Evolutionary conservation across 2,113 vertebrate genomes (phyloP), one percentile per base, ranked within the genome.

Genomic region (Pelecanoides urinatrix): DNA sequence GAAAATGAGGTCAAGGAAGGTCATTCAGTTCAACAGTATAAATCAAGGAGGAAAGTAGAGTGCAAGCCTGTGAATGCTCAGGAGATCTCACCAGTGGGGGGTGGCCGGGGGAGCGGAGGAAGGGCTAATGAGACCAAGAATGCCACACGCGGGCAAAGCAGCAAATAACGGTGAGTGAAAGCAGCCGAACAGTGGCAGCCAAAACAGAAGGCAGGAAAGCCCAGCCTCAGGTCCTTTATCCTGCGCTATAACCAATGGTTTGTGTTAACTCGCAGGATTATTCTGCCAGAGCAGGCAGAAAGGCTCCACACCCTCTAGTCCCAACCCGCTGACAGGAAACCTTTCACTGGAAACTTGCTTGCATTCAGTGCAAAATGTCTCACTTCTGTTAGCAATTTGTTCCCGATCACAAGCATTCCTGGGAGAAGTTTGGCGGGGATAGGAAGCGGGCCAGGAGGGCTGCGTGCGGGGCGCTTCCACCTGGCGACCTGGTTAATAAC

Each of bases 1-100:
- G 97, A 95, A 95, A 96, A 95, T 56, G 97, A 97, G 98, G 97
- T 94, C 70, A 56, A 49, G 92, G 97, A 97, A 98, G 97, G 98
- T 97, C 95, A 59, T 58, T 66, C 62, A 47, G 91, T 94, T 97
- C 94, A 74, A 92, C 91, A 25, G 95, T 92, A 96, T 97, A 96
- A 98, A 98, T 97, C 98, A 95, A 84, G 97, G 89, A 84, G 96
- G 94, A 94, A 91, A 97, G 94, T 19, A 89, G 80, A 95, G 94
- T 70, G 90, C 83, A 90, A 97, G 97, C 77, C 97, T 85, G 92
- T 65, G 94, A 96, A 77, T 85, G 77, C 96, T 88, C 47, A 0
- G 92, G 97, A 92, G 97, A 92, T 62, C 90, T 75, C 94, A 78
- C 56, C 23, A 7, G 52, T 50, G 52, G 82, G 89, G 96, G 89